Base-by-base conservation (phyloP, 2,797 vertebrate genomes). In the Anas bernieri region DNA sequence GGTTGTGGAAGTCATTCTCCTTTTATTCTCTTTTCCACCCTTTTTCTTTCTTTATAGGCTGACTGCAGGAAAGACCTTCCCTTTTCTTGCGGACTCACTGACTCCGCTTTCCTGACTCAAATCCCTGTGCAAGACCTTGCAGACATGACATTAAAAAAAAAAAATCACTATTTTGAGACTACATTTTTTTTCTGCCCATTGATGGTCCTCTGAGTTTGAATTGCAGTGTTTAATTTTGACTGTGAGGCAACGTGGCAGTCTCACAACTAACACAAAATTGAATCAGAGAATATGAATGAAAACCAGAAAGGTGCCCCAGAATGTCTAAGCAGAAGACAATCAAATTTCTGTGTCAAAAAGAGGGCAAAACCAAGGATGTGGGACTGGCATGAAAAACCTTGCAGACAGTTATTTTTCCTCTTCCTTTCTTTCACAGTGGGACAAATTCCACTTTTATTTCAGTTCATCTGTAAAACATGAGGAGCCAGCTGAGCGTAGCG, bases 391-490 rank as follows among this genome's bases (percentile, higher is more conserved):
- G 86, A 94, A 94, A 95, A 92, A 84, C 73, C 61, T 67, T 39
- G 35, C 37, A 82, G 89, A 33, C 52, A 55, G 73, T 8, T 75
- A 1, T 37, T 39, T 66, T 52, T 2, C 17, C 41, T 93, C 52
- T 90, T 91, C 45, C 52, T 90, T 82, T 94, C 39, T 90, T 70
- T 96, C 87, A 83, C 91, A 95, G 85, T 92, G 83, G 88, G 92
- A 96, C 67, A 93, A 95, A 92, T 88, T 92, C 77, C 74, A 80
- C 72, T 90, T 96, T 86, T 95, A 93, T 90, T 95, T 92, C 90
- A 92, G 52, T 93, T 95, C 95, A 93, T 94, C 94, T 90, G 90
- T 93, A 94, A 96, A 96, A 93, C 88, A 95, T 79, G 90, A 96
- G 86, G 75, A 95, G 54, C 92, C 90, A 93, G 86, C 94, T 93